phyloP scores from a whole-genome alignment of 2,888 invertebrate species.

The Scelioninae gen. 1 region DNA sequence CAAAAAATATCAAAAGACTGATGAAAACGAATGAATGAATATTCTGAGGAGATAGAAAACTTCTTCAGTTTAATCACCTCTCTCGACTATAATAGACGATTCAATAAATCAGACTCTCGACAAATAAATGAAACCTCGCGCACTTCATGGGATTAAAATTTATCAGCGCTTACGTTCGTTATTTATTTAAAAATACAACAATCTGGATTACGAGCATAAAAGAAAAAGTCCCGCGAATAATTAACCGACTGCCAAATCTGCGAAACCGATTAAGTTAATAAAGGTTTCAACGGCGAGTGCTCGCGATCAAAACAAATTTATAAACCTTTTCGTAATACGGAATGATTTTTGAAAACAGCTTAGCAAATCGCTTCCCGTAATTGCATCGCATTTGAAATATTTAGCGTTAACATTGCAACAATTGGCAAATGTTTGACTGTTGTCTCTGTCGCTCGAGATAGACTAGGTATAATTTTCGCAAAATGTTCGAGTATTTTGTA shows the following conservation, averaged over 20 bases:
- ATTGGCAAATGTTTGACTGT: constrained; percentile 31
- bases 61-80: constrained; percentile 9
- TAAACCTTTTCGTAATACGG: constrained; percentile 3
- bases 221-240: background rate
- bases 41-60: constrained; percentile 13
- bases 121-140: background rate
- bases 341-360: constrained; percentile 6
- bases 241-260: background rate
- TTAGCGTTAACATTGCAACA: constrained; percentile 15
- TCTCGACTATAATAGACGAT: constrained; percentile 5
- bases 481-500: constrained; percentile 42
- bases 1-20: constrained; percentile 7
- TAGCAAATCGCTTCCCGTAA: constrained; percentile 8
- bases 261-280: constrained; percentile 3
- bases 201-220: background rate
- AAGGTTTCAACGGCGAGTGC: background rate
- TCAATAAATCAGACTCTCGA: constrained; percentile 1
- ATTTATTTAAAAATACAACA: background rate
- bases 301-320: background rate
- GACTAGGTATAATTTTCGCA: constrained; percentile 26
- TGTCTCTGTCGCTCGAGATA: constrained; percentile 7
- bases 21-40: constrained; percentile 12
- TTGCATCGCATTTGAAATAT: constrained; percentile 17
- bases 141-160: constrained; percentile 11
- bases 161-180: constrained; percentile 2